A percentile compares a stretch with the other conserved stretches of the same genome.
phyloP scores from a whole-genome alignment of 1,140 invertebrate species.

The Neodiprion lecontei region DNA sequence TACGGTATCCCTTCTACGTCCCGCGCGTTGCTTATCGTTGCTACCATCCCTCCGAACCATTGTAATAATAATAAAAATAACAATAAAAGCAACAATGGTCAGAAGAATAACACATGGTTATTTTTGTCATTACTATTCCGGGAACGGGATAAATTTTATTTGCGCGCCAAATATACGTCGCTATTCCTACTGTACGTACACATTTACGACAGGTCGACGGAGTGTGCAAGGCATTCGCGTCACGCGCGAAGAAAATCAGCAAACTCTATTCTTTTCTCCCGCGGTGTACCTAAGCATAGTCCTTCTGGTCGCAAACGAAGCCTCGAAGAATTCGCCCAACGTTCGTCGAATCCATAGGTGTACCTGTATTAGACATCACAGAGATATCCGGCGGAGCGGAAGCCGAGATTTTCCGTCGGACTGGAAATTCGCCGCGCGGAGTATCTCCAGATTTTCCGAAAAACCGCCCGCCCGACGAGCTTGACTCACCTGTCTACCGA shows the following conservation, averaged over 20 bases:
- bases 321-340: not conserved
- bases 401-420: no score
- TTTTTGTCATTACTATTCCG: not conserved
- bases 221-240: slow-evolving; percentile 32
- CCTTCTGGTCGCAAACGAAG: not conserved
- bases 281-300: slow-evolving; percentile 11
- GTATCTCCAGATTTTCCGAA: no score
- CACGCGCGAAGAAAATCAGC: slow-evolving; percentile 47
- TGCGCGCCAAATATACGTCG: slow-evolving; percentile 24
- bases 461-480: no score
- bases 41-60: not conserved
- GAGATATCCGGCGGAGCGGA: no score
- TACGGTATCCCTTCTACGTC: not conserved
- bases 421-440: no score
- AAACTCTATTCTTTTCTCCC: slow-evolving; percentile 38
- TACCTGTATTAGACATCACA: no score
- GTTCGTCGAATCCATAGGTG: no score
- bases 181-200: not conserved
- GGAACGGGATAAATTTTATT: slow-evolving; percentile 32
- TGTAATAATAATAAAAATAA: no score
- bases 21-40: not conserved
- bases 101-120: no score
- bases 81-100: no score
- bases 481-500: slow-evolving; percentile 93
- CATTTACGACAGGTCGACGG: not conserved